phyloP scores from a whole-genome alignment of 2,113 vertebrate genomes.

The Oxyura jamaicensis region DNA sequence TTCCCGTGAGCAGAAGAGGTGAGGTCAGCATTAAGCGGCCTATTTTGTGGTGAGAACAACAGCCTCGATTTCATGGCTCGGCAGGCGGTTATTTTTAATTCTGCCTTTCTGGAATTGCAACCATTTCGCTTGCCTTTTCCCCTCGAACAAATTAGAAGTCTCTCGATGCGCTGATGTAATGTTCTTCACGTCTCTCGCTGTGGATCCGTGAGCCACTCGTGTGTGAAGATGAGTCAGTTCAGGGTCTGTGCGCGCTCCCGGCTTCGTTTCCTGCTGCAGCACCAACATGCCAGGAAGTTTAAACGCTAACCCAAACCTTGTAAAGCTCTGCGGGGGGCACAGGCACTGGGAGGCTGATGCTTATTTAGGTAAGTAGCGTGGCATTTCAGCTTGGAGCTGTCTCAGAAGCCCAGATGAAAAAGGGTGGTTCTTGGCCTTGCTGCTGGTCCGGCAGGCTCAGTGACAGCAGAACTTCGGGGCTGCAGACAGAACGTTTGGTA shows the following conservation, averaged over 20 bases:
- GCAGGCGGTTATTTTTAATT: slow-evolving; percentile 10
- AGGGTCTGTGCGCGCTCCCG: background rate
- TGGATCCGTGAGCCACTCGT: background rate
- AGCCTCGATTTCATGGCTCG: background rate
- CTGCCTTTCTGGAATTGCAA: background rate
- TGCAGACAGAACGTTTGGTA: background rate
- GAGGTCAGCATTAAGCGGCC: background rate
- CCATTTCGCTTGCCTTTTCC: background rate
- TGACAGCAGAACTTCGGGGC: background rate
- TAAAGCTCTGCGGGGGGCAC: background rate
- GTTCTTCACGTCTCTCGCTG: background rate
- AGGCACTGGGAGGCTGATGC: too few species aligned
- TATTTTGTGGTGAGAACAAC: background rate
- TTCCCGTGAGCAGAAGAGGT: background rate
- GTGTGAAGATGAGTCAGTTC: slow-evolving; percentile 18
- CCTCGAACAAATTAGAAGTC: background rate
- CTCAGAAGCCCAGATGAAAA: background rate
- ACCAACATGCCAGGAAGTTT: background rate
- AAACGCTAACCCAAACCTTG: background rate
- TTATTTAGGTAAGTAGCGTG: too few species aligned
- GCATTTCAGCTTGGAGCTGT: background rate
- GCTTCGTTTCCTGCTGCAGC: background rate
- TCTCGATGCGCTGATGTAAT: slow-evolving; percentile 2
- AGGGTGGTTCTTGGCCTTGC: background rate
- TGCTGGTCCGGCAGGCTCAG: background rate